Evolutionary conservation across 2,888 invertebrate species (phyloP), one percentile per base, ranked within the genome.

Genomic region (Monopis laevigella): DNA sequence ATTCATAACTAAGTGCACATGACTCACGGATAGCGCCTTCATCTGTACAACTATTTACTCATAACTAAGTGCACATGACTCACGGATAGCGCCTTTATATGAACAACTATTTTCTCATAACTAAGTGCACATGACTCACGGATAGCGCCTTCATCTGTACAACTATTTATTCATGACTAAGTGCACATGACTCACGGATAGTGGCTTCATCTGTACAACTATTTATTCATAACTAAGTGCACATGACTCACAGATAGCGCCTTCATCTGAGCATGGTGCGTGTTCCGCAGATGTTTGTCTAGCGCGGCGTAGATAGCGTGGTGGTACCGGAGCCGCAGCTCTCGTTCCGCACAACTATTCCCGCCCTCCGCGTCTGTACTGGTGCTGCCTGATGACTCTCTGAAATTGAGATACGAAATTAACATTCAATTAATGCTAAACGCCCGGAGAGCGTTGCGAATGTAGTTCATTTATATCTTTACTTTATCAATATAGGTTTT

Each of bases 221-320:
- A 24, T 24, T 24, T 24, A 7, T 27, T n/a, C 6, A 3, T n/a
- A 2, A 3, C 3, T 6, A 10, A 27, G 11, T 27, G 27, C 11
- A 3, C 27, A 27, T 3, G 27, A 39, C 39, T 12, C 12, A 77
- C 86, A 54, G 87, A 86, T 36, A 96, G 81, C 43, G 86, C 82
- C 64, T 94, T 93, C 68, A 92, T 82, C 72, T 96, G 94, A 51
- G 86, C 87, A 28, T 86, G 82, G 61, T 95, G 94, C 16, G 93
- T 91, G 40, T 82, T 73, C 50, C 86, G 85, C 75, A 95, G 85
- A 35, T 88, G 86, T 70, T 94, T 94, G 54, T 95, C 95, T 1
- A 92, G 85, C 19, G 86, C 85, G 8, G 83, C 71, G 62, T 87
- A 92, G 49, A 92, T 86, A 48, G 85, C 82, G 54, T 93, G 92